These are phyloP conservation scores for Siderastrea siderea DNA, from an alignment of 92 coral and sea anemone genomes.

Conservation along the genomic window DNA sequence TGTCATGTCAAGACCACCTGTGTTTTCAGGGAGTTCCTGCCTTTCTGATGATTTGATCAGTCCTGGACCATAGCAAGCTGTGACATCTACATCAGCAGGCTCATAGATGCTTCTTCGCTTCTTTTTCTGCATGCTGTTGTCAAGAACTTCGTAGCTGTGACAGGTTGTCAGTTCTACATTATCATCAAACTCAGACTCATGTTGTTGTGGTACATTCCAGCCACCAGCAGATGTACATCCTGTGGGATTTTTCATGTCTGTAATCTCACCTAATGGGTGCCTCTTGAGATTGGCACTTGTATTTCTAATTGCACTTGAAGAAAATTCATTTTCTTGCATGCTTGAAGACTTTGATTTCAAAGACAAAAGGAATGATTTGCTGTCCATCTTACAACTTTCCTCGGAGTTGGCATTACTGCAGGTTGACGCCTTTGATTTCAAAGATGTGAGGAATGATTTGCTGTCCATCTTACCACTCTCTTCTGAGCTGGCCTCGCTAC, in stretches of 20 bases:
- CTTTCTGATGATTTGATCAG: not conserved
- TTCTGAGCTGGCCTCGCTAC: not conserved
- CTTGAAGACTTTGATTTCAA: not conserved
- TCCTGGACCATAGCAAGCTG: constrained; percentile 30
- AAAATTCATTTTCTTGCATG: not conserved
- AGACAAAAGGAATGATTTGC: constrained; percentile 3
- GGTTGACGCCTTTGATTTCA: not conserved
- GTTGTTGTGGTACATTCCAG: not conserved
- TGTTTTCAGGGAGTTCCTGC: not conserved
- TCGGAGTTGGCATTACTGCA: not conserved
- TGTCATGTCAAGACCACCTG: constrained; percentile 24
- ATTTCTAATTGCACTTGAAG: not conserved
- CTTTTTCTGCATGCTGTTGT: not conserved
- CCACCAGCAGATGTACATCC: not conserved
- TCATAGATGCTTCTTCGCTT: constrained; percentile 38
- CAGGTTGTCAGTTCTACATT: constrained; percentile 34
- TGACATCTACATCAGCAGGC: constrained; percentile 11
- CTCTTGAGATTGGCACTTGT: not conserved
- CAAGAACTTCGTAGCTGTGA: constrained; percentile 13
- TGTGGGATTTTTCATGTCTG: not conserved
- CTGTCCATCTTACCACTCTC: not conserved
- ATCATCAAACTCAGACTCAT: not conserved
- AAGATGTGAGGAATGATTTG: constrained; percentile 4
- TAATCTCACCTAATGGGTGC: constrained; percentile 35
- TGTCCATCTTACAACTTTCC: not conserved